Percentiles rank a stretch among this genome's conserved stretches.
These are phyloP conservation scores for Drosophila jambulina DNA, from an alignment of 1,140 invertebrate genomes.

Conservation along the genomic window DNA sequence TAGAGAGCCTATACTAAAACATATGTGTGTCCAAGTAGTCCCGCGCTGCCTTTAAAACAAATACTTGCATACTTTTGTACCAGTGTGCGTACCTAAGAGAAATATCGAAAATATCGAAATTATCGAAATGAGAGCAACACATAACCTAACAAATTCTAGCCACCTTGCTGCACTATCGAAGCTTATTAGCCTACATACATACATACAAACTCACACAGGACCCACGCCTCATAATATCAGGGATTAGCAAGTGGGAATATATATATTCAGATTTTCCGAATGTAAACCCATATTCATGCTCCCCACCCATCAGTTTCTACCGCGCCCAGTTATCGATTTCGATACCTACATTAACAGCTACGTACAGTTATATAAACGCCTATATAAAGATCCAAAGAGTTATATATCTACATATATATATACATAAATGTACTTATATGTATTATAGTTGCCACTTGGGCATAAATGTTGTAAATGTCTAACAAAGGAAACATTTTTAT, in stretches of 20 bases:
- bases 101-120: slow-evolving; percentile 38
- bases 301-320: slow-evolving; percentile 19
- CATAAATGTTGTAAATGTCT: slow-evolving; percentile 75
- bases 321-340: slow-evolving; percentile 21
- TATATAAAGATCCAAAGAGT: slow-evolving; percentile 48
- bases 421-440: slow-evolving; percentile 61
- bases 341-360: slow-evolving; percentile 36
- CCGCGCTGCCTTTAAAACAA: slow-evolving; percentile 74
- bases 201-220: slow-evolving; percentile 8
- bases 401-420: slow-evolving; percentile 47
- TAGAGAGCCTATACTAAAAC: slow-evolving; percentile 45
- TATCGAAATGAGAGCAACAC: slow-evolving; percentile 19
- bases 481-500: slow-evolving; percentile 51
- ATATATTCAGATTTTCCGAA: slow-evolving; percentile 1
- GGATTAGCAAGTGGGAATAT: slow-evolving; percentile 6
- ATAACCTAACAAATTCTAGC: slow-evolving; percentile 40
- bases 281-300: not conserved
- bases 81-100: slow-evolving; percentile 76
- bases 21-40: slow-evolving; percentile 74
- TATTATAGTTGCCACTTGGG: slow-evolving; percentile 71
- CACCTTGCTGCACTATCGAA: slow-evolving; percentile 57
- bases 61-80: slow-evolving; percentile 81
- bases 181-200: slow-evolving; percentile 49
- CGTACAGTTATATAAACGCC: slow-evolving; percentile 35
- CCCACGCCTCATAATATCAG: slow-evolving; percentile 13